Evolutionary conservation across 2,113 vertebrate genomes (phyloP).

Genomic region (Poecile atricapillus): DNA sequence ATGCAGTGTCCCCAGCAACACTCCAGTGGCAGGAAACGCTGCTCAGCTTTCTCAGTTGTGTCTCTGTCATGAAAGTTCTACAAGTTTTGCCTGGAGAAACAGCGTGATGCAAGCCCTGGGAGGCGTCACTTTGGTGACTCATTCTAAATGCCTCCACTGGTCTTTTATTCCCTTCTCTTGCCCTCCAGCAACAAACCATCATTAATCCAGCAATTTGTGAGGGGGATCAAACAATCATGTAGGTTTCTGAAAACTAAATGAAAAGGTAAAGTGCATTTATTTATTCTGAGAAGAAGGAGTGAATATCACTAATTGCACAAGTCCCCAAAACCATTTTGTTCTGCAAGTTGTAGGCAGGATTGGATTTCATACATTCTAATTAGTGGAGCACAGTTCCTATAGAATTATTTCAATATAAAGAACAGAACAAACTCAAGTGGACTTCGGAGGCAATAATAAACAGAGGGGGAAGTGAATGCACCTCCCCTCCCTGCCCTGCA

Average conservation of each 20-base stretch:
- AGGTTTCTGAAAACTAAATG: constrained; percentile 38
- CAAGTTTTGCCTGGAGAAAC: constrained; percentile 31
- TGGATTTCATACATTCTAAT: constrained; percentile 26
- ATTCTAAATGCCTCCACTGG: background rate
- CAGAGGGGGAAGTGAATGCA: background rate
- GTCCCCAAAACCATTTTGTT: background rate
- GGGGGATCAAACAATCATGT: background rate
- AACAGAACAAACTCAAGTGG: constrained; percentile 5
- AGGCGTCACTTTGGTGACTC: constrained; percentile 4
- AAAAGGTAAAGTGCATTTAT: background rate
- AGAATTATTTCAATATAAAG: constrained; percentile 2
- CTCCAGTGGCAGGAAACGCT: background rate
- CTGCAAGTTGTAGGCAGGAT: background rate
- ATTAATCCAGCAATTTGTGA: constrained; percentile 10
- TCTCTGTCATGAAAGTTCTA: background rate
- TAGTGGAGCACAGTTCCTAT: background rate
- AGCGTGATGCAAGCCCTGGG: background rate
- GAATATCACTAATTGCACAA: background rate
- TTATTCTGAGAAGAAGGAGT: background rate
- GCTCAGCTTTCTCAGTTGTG: background rate
- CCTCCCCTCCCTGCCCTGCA: background rate
- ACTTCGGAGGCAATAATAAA: background rate
- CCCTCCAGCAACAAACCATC: constrained; percentile 1
- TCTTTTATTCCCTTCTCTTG: constrained; percentile 44
- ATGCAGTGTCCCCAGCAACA: background rate